These are phyloP conservation scores for Danio kyathit DNA, from an alignment of 2,797 vertebrate species.

Conservation along the genomic window DNA sequence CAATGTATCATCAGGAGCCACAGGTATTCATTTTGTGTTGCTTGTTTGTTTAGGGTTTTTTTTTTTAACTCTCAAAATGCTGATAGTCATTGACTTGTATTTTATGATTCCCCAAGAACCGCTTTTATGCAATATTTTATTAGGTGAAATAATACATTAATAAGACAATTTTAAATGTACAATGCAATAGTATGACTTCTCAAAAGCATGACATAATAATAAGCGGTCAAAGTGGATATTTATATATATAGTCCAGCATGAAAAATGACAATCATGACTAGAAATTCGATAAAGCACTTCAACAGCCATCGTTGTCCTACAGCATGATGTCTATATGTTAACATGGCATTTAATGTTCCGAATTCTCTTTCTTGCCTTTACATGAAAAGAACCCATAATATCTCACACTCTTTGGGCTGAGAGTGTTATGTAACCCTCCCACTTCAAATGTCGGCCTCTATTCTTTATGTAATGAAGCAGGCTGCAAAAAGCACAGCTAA, in stretches of 20 bases:
- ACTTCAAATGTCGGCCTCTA: constrained; percentile 25
- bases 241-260: not conserved
- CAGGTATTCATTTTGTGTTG: too few relatives aligned
- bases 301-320: not conserved
- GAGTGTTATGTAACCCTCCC: constrained; percentile 44
- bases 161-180: not conserved
- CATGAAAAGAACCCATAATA: constrained; percentile 19
- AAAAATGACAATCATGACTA: not conserved
- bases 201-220: not conserved
- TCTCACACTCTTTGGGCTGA: constrained; percentile 34
- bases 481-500: constrained; percentile 15
- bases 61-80: too few relatives aligned
- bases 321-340: not conserved
- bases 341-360: not conserved
- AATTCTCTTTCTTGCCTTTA: constrained; percentile 19
- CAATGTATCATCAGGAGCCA: too few relatives aligned
- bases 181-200: not conserved
- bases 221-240: not conserved
- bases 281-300: not conserved
- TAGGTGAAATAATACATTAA: not conserved
- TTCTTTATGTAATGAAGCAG: constrained; percentile 42
- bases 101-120: too few relatives aligned
- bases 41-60: too few relatives aligned
- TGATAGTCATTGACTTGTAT: too few relatives aligned
- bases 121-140: not conserved